Evolutionary conservation across 1,140 invertebrate genomes (phyloP).

Genomic region (Drosophila mayri): DNA sequence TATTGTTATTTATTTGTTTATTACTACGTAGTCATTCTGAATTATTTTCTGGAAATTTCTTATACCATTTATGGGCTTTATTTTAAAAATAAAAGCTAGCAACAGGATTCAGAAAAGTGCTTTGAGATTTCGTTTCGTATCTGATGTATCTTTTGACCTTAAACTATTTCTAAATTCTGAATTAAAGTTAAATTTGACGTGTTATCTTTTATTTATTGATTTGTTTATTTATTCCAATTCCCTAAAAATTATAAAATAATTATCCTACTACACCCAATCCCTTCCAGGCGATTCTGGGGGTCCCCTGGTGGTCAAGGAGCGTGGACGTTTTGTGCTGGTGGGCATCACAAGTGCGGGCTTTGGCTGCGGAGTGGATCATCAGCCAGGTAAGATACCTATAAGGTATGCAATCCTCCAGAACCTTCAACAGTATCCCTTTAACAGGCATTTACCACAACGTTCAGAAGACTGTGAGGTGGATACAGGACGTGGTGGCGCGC

Average conservation of each 20-base stretch:
- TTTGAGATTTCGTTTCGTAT: neutral
- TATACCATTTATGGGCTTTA: neutral
- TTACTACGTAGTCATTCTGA: neutral
- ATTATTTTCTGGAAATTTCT: neutral
- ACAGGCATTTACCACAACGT: slow-evolving; percentile 93
- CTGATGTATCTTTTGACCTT: neutral
- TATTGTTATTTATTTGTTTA: neutral
- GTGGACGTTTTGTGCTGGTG: slow-evolving; percentile 90
- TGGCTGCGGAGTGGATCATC: slow-evolving; percentile 93
- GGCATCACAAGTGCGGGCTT: slow-evolving; percentile 95
- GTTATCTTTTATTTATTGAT: neutral
- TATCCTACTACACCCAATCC: neutral
- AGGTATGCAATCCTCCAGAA: too few species aligned
- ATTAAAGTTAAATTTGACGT: neutral
- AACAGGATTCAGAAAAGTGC: neutral
- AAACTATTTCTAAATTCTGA: neutral
- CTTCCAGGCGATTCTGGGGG: slow-evolving; percentile 92
- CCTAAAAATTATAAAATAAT: neutral
- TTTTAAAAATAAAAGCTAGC: neutral
- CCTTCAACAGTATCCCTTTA: accelerated
- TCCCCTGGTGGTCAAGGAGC: slow-evolving; percentile 88
- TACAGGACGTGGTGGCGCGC: slow-evolving; percentile 85
- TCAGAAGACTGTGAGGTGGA: slow-evolving; percentile 90
- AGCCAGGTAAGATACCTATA: slow-evolving; percentile 85
- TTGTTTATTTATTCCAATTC: too few species aligned